These are phyloP conservation scores for Oncopodura yosiiana DNA, from an alignment of 1,140 invertebrate genomes.

Conservation along the genomic window DNA sequence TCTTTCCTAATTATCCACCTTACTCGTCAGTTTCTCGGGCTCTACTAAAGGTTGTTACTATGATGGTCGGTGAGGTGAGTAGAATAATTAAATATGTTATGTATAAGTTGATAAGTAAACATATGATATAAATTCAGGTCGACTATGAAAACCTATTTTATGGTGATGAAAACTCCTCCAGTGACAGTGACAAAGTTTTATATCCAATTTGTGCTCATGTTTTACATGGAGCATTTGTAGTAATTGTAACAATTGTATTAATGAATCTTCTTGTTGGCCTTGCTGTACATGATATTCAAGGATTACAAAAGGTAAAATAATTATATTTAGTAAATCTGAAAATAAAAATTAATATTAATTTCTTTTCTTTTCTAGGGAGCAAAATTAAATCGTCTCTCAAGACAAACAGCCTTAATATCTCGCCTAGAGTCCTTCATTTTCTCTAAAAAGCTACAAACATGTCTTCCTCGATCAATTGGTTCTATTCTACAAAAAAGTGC, in stretches of 20 bases:
- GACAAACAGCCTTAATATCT: conserved; percentile 65
- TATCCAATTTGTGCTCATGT: conserved; percentile 48
- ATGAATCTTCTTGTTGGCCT: conserved; percentile 62
- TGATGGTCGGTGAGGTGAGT: conserved; percentile 72
- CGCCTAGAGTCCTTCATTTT: conserved; percentile 71
- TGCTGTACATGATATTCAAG: conserved; percentile 34
- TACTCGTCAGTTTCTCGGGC: conserved; percentile 26
- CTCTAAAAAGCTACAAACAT: conserved; percentile 56
- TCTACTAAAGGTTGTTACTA: conserved; percentile 63
- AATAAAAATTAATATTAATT: background rate
- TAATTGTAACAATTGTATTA: conserved; percentile 69
- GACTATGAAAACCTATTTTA: conserved; percentile 78
- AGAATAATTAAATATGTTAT: too few relatives aligned
- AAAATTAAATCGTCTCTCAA: conserved; percentile 63
- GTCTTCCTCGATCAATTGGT: conserved; percentile 51
- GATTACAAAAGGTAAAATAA: background rate
- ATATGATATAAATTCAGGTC: too few relatives aligned
- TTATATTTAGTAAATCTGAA: background rate
- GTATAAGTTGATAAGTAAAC: too few relatives aligned
- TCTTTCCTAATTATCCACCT: conserved; percentile 33
- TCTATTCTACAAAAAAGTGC: conserved; percentile 55
- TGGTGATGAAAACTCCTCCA: background rate
- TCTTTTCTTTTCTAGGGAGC: conserved; percentile 48
- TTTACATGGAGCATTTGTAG: conserved; percentile 63
- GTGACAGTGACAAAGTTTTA: conserved; percentile 6